phyloP scores from a whole-genome alignment of 2,797 vertebrate genomes.

The Peromyscus aztecus region DNA sequence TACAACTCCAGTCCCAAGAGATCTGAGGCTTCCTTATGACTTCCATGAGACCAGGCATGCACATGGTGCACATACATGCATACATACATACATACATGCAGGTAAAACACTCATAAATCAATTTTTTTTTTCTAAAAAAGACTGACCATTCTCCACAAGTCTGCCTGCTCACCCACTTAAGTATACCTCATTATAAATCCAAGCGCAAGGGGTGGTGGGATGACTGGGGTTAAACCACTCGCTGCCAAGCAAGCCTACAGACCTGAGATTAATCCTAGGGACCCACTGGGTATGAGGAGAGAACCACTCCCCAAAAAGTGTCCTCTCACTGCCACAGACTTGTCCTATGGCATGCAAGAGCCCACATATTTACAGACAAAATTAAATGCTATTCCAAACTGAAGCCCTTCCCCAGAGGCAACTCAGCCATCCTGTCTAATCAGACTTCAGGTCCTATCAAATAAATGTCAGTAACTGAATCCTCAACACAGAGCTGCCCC shows the following conservation, averaged over 20 bases:
- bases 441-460: conserved; percentile 34
- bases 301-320: not conserved
- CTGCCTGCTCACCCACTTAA: not conserved
- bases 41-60: not conserved
- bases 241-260: not conserved
- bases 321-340: not conserved
- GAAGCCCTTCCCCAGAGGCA: not conserved
- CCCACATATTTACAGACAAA: not conserved
- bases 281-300: not conserved
- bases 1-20: not conserved
- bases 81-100: not conserved
- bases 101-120: not conserved
- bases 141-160: not conserved
- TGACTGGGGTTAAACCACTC: not conserved
- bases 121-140: not conserved
- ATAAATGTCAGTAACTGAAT: not conserved
- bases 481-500: not conserved
- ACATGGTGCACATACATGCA: not conserved
- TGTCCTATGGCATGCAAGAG: not conserved
- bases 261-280: not conserved
- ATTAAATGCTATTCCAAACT: not conserved
- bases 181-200: not conserved
- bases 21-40: not conserved
- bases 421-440: not conserved
- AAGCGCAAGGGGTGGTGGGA: not conserved